Evolutionary conservation across 1,140 invertebrate species (phyloP), one percentile per base, ranked within the genome.

Genomic region (Drosophila tropicalis): DNA sequence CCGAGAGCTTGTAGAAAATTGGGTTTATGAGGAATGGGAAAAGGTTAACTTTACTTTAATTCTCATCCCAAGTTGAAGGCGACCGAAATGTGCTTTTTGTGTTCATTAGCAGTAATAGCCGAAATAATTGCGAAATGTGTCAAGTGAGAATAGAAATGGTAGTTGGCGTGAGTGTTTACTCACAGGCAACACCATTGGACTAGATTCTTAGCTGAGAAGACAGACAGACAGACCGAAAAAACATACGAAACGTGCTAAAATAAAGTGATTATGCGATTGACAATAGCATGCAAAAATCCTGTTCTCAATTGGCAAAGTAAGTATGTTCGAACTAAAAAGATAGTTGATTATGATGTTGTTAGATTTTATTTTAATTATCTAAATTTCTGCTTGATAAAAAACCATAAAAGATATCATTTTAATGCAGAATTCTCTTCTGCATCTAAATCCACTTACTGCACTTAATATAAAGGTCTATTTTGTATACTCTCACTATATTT

Each of bases 21-120:
- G 17, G 44, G 17, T 51, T 51, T 51, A 51, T 51, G 17, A 9
- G 19, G 19, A 12, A 10, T n/a, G 17, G 44, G 44, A 74, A 67
- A 54, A 17, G 39, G 40, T n/a, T 17, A 56, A 56, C 69, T 74
- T 51, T 60, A 39, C 57, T 74, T 74, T 67, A 75, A 75, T 67
- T 68, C 74, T 57, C n/a, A 17, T 22, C 15, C 39, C 32, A 32
- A 60, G 44, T 47, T 47, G 44, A 4, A 17, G 19, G 15, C 15
- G 17, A 7, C 44, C 15, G 17, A 41, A 51, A 51, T 51, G 44
- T 51, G 44, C 44, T 51, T 51, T 51, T 51, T 51, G 44, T 51
- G 44, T 51, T 51, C 44, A 51, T 51, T 51, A 51, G 44, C 15
- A 15, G 15, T 47, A 47, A 47, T 47, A 47, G 44, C 15, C 15